These are phyloP conservation scores for Patagioenas fasciata DNA, from an alignment of 2,113 vertebrate species.

Conservation along the genomic window DNA sequence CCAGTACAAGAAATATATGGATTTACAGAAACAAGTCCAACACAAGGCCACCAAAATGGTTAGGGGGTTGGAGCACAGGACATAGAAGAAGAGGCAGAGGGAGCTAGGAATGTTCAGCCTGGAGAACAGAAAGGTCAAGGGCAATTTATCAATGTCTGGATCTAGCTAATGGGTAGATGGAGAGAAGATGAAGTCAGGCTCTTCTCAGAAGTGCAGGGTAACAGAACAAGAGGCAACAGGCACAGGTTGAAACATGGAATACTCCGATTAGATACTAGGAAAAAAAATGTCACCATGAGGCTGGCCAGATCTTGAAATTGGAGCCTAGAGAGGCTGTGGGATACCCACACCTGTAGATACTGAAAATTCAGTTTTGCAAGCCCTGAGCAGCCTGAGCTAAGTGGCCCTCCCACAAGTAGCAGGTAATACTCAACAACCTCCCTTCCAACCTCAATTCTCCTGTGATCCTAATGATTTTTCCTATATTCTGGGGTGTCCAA, in stretches of 20 bases:
- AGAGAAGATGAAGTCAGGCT: background rate
- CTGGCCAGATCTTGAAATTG: background rate
- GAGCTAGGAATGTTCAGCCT: background rate
- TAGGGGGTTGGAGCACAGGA: background rate
- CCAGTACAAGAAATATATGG: background rate
- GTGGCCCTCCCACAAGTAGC: background rate
- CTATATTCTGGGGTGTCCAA: background rate
- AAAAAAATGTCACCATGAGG: background rate
- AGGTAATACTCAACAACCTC: background rate
- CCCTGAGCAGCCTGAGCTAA: background rate
- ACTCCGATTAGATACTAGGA: background rate
- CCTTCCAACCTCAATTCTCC: background rate
- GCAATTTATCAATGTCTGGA: background rate
- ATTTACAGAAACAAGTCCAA: background rate
- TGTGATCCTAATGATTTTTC: background rate
- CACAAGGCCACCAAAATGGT: background rate
- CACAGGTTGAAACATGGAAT: background rate
- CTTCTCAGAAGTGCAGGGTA: background rate
- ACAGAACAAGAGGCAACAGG: background rate
- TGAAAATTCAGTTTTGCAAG: background rate
- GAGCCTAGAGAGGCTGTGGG: background rate
- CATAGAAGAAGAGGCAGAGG: rapidly evolving
- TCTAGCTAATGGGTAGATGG: rapidly evolving
- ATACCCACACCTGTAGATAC: background rate
- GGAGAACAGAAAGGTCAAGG: background rate